Base-by-base conservation (phyloP, 2,113 vertebrate species). In the Pleuronectes platessa region DNA sequence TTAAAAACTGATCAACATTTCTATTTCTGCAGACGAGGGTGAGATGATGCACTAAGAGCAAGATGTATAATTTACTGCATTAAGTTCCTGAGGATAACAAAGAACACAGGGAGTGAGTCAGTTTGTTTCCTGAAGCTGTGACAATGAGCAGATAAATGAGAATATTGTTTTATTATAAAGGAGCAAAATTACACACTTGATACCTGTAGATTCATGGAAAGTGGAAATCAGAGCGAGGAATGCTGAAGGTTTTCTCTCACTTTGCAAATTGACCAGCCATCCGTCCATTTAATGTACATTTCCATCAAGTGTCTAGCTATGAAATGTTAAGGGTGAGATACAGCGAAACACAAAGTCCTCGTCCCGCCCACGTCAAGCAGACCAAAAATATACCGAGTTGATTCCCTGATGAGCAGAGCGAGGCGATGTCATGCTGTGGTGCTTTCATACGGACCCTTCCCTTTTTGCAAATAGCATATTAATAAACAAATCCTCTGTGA, bases 311-410 rank as follows among this genome's bases (percentile, higher is more conserved):
- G 53, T 20, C 49, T 2, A 55, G 26, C 9, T 75, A 8, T 77
- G 61, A 35, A 9, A 31, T 78, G 77, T 55, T 0, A 31, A 68
- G 60, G 62, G 14, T 37, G 54, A 60, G 65, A 68, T 61, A 76
- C 47, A 78, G 65, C 45, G 65, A 78, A 78, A 76, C 45, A 73
- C 27, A 80, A 82, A 79, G 64, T 76, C 73, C 27, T 81, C 47
- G 45, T 78, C 35, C 68, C 71, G 14, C 86, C 76, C 83, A 88
- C 74, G 23, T 78, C 47, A 21, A 53, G 67, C 68, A 59, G 71
- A 76, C 42, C 79, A 83, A 75, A 86, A 86, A 86, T 85, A 84
- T 56, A 59, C 71, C 63, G 24, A 65, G 72, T 49, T 40, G 37
- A 26, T 35, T 74, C 55, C 49, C 74, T 71, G 74, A 66, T 71